Base-by-base conservation (phyloP, 2,888 invertebrate species). In the Deilephila porcellus region DNA sequence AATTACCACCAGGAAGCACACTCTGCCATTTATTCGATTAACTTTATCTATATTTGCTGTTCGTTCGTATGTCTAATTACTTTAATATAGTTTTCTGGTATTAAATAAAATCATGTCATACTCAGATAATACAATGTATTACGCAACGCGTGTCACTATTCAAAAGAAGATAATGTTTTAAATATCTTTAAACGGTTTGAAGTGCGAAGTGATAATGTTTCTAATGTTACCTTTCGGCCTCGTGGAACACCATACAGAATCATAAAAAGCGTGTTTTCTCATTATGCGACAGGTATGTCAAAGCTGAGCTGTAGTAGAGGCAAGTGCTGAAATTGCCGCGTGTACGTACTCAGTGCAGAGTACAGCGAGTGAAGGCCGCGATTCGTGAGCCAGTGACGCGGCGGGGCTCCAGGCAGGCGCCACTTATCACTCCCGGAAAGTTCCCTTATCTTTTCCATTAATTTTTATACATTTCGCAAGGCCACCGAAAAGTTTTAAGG, bases 391-490 rank as follows among this genome's bases (percentile, higher is more conserved):
- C 71, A 74, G 77, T 83, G 82, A 82, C 82, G 82, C 78, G 67
- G 37, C 63, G 75, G 76, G 80, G 79, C 77, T 78, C 79, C 79
- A 73, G 73, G 74, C 76, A 77, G 78, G 76, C 76, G 76, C 75
- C 67, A 73, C 76, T 74, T 81, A 78, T 76, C 77, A 74, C 79
- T 82, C 80, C 80, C 80, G 79, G 80, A 80, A 82, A 81, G 77
- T 67, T 73, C 71, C 71, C 74, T 72, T 76, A 76, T 76, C 60
- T 29, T 60, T 70, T 45, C 67, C 37, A 34, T 72, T 37, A 64
- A 32, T 56, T 73, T 73, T 59, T 60, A 52, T 52, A 67, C 67
- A 67, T 25, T 67, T 67, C 52, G 29, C 45, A 67, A 67, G 67
- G 67, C 45, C 67, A 4, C 45, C 3, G 25, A 67, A 52, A 37